Evolutionary conservation across 2,113 vertebrate genomes (phyloP), one percentile per base, ranked within the genome.

Genomic region (Eira barbara): DNA sequence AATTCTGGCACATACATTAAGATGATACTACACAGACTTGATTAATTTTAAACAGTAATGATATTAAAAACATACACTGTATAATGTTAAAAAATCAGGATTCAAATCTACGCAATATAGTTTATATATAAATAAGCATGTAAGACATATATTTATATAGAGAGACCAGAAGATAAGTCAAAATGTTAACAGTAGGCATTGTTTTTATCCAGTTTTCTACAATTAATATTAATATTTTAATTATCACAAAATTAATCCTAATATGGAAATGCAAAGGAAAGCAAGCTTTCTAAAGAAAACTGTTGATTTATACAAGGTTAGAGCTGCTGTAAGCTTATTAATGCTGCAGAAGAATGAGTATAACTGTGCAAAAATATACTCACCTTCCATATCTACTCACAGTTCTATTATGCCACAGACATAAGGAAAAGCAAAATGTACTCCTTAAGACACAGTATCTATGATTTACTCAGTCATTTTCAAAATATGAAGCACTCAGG

Each of bases 251-350:
- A 91, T 91, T 91, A 92, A 80, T 47, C 25, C 18, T 92, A 39
- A 39, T 81, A 93, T 55, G 39, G 42, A 94, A 86, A 86, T 92
- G 23, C 29, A 93, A 92, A 87, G 52, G 81, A 89, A 97, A 67
- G 13, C 11, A 93, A 86, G 12, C 13, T 83, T 78, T 91, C 65
- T 52, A 89, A 96, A 91, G 42, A 61, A 82, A 76, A 78, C 9
- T 42, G 18, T 39, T 45, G 29, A 89, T 39, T 1, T 59, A 49
- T 6, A 21, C 47, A 47, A 59, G 4, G 31, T 80, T 71, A 73
- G 9, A 91, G 15, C 29, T 80, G 63, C 49, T 83, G 9, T 1
- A 88, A 36, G 36, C 65, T 76, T 69, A 71, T 39, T 55, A 78
- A 17, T 65, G 71, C n/a, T 55, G 5, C 6, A 61, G 20, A 76